phyloP scores from a whole-genome alignment of 2,797 vertebrate genomes.

The Helarctos malayanus region DNA sequence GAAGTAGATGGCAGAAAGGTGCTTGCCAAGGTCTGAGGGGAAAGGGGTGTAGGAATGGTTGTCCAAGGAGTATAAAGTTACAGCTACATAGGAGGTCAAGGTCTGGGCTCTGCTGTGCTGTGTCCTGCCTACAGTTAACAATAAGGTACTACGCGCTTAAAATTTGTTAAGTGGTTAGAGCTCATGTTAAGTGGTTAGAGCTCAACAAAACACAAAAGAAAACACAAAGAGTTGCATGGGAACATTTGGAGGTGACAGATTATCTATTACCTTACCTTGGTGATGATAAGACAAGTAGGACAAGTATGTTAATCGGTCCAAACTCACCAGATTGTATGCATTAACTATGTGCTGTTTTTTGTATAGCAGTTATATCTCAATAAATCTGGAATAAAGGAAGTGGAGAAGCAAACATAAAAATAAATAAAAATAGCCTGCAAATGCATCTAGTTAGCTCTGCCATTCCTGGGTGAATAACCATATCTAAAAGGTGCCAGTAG shows the following conservation, averaged over 20 bases:
- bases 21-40: background rate
- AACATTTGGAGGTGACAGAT: background rate
- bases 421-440: background rate
- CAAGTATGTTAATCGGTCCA: fast-evolving
- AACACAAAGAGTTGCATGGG: background rate
- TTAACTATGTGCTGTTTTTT: background rate
- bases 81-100: fast-evolving
- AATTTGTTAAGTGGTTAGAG: too few relatives aligned
- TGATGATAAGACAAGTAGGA: too few relatives aligned
- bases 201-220: background rate
- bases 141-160: fast-evolving
- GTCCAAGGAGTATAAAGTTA: fast-evolving
- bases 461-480: too few relatives aligned
- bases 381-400: background rate
- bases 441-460: too few relatives aligned
- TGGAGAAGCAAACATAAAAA: background rate
- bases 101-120: fast-evolving
- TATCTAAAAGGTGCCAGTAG: background rate
- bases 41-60: fast-evolving
- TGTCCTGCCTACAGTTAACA: too few relatives aligned
- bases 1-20: background rate
- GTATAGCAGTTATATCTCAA: background rate
- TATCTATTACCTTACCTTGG: background rate
- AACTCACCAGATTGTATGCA: background rate
- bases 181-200: background rate